phyloP scores from a whole-genome alignment of 2,113 vertebrate species.

The Sinosuthora webbiana region DNA sequence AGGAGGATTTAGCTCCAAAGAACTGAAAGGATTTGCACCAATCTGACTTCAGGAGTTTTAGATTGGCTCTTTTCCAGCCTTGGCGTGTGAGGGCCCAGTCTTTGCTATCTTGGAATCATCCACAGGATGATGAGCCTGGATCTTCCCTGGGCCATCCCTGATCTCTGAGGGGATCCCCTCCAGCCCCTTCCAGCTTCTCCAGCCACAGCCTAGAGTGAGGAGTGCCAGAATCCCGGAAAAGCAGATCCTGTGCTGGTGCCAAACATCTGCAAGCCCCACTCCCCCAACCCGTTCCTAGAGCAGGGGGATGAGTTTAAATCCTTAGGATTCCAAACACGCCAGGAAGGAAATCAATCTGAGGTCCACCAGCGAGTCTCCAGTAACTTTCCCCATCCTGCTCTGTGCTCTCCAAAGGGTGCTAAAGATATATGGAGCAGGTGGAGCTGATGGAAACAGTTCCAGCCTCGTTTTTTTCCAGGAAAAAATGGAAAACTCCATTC shows the following conservation, averaged over 20 bases:
- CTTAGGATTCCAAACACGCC: not conserved
- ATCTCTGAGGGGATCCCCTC: not conserved
- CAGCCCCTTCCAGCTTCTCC: not conserved
- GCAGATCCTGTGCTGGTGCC: not conserved
- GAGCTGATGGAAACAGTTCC: not conserved
- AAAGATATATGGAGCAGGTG: not conserved
- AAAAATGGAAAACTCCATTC: not conserved
- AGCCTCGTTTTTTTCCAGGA: not conserved
- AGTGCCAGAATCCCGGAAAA: fast-evolving
- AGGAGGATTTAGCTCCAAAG: not conserved
- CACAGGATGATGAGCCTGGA: not conserved
- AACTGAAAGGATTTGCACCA: not conserved
- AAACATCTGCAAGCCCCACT: not conserved
- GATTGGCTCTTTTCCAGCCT: not conserved
- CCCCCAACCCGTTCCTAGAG: not conserved
- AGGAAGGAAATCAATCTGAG: not conserved
- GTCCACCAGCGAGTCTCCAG: not conserved
- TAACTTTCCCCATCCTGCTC: not conserved
- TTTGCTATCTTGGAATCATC: not conserved
- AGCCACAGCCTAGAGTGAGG: fast-evolving
- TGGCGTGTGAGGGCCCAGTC: not conserved
- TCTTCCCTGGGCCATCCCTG: not conserved
- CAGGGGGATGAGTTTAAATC: not conserved
- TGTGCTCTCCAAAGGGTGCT: not conserved
- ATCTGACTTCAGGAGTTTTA: fast-evolving